Evolutionary conservation across 2,113 vertebrate genomes (phyloP), one percentile per base, ranked within the genome.

Genomic region (Megalops atlanticus): DNA sequence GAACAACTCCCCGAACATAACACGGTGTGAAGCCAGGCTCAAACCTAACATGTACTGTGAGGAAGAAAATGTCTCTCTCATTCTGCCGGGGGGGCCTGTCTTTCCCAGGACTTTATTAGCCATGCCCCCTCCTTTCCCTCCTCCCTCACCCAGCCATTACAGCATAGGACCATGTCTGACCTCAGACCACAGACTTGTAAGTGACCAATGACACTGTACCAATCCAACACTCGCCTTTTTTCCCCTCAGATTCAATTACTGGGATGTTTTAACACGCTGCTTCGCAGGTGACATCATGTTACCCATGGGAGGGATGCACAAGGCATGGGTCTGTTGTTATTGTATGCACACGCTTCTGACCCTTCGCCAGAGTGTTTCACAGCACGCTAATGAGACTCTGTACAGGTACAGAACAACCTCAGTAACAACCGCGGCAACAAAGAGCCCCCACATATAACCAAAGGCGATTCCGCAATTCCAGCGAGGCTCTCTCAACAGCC

Each of bases 401-500:
- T 38, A 43, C 47, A 74, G 72, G 40, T 80, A 69, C 4, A 36
- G n/a, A 3, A 64, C n/a, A 45, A 73, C 18, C 3, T n/a, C 73
- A 45, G 41, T 0, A 24, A 24, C 15, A 15, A 31, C 5, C 35
- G n/a, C 3, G 4, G 16, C 58, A 33, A 36, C 7, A 77, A 33
- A 71, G n/a, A 31, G 14, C 43, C 58, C 58, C 58, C 41, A 64
- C 35, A 70, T 33, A 69, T 35, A 18, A 47, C 18, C 40, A 38
- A 41, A 24, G 41, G 49, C 31, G 6, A 21, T 18, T 52, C 38
- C n/a, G 27, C 31, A 47, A 47, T 27, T 41, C 49, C 49, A 41
- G 3, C 68, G 24, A 79, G 5, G 45, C n/a, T 12, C 45, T 68
- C 47, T 49, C 36, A 45, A 68, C 54, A 77, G 41, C 77, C 80